These are phyloP conservation scores for Alosa alosa DNA, from an alignment of 2,113 vertebrate genomes.

Conservation along the genomic window DNA sequence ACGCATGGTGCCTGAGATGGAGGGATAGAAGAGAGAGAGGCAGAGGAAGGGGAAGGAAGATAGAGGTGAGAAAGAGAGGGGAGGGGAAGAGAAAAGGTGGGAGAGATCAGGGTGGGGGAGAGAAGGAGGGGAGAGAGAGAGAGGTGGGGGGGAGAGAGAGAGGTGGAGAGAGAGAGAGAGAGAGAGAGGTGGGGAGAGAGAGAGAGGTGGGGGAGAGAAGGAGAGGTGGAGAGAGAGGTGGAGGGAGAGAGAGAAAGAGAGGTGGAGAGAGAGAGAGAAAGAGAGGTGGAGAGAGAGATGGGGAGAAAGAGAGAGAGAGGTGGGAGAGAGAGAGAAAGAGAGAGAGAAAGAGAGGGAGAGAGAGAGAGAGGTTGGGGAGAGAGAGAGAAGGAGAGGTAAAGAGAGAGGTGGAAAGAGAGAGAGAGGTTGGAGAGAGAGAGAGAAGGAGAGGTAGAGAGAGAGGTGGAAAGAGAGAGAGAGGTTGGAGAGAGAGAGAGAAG, in stretches of 20 bases:
- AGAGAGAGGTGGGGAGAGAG: neutral
- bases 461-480: neutral
- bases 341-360: neutral
- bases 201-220: too few relatives aligned
- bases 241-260: neutral
- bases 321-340: neutral
- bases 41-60: neutral
- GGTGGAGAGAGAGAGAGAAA: neutral
- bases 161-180: neutral
- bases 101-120: too few relatives aligned
- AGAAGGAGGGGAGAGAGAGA: too few relatives aligned
- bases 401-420: neutral
- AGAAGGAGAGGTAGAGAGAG: neutral
- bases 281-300: neutral
- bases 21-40: neutral
- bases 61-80: too few relatives aligned
- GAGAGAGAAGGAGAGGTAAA: neutral
- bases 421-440: neutral
- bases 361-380: too few relatives aligned
- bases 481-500: neutral
- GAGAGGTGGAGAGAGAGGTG: neutral
- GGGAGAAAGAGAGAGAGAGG: too few relatives aligned
- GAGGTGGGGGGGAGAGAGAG: neutral
- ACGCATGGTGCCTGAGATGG: constrained; percentile 82
- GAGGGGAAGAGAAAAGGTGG: too few relatives aligned